phyloP scores from a whole-genome alignment of 1,140 invertebrate species.

The Zeugodacus cucurbitae region DNA sequence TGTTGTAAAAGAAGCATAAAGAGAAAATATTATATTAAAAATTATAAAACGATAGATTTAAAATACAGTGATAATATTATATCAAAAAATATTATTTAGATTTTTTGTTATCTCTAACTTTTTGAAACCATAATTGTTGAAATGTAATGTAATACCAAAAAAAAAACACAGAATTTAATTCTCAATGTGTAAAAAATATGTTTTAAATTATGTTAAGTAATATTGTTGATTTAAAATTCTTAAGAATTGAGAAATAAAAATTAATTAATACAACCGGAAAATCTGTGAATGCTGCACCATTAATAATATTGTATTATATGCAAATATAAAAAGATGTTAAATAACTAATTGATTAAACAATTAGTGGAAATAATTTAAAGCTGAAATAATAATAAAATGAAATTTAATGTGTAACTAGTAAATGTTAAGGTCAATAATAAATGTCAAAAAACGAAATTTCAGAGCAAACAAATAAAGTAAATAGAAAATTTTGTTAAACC shows the following conservation, averaged over 20 bases:
- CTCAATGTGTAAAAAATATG: constrained; percentile 26
- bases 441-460: background rate
- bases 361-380: background rate
- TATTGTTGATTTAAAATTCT: background rate
- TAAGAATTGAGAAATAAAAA: background rate
- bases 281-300: constrained; percentile 31
- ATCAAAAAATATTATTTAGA: background rate
- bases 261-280: background rate
- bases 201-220: constrained; percentile 9
- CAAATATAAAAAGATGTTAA: background rate
- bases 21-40: background rate
- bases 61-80: constrained; percentile 13
- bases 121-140: constrained; percentile 2
- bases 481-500: background rate
- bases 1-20: background rate
- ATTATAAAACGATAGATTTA: background rate
- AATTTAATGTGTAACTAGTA: constrained; percentile 9
- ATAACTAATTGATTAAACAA: background rate
- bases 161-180: background rate
- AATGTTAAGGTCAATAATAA: background rate
- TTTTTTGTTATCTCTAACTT: background rate
- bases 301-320: background rate
- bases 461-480: background rate
- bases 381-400: constrained; percentile 11
- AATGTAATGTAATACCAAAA: background rate